A percentile compares a stretch with the other conserved stretches of the same genome.
Evolutionary conservation across 2,888 invertebrate species (phyloP).

Genomic region (Pediacus dermestoides): DNA sequence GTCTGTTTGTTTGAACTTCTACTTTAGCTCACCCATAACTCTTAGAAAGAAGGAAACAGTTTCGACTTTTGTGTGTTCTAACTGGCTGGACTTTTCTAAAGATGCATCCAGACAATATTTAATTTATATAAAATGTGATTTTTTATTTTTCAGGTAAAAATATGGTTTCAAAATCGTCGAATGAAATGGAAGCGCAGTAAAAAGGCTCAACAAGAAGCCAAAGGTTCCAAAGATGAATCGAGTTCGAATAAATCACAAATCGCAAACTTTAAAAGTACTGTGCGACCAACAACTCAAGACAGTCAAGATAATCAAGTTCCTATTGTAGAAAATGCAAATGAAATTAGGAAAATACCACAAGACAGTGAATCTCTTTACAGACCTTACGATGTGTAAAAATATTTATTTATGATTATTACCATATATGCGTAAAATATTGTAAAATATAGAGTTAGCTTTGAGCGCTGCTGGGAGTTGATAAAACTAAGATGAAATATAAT

Average conservation of each 20-base stretch:
- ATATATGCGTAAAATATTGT: too few species aligned
- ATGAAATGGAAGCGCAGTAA: slow-evolving; percentile 99
- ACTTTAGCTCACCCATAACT: slow-evolving; percentile 38
- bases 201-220: slow-evolving; percentile 88
- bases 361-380: slow-evolving; percentile 51
- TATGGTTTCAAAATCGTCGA: slow-evolving; percentile 97
- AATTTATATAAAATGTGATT: neutral
- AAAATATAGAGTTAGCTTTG: too few species aligned
- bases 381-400: slow-evolving; percentile 51
- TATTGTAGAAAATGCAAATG: slow-evolving; percentile 25
- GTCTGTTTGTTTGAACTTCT: slow-evolving; percentile 48
- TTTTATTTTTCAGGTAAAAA: slow-evolving; percentile 73
- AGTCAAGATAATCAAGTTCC: too few species aligned
- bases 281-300: slow-evolving; percentile 5
- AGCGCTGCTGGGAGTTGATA: too few species aligned
- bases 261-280: slow-evolving; percentile 17
- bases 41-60: slow-evolving; percentile 35
- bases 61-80: slow-evolving; percentile 24
- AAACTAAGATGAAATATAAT: too few species aligned
- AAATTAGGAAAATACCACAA: slow-evolving; percentile 36
- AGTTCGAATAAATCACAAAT: slow-evolving; percentile 33
- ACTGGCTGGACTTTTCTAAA: neutral
- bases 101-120: slow-evolving; percentile 9
- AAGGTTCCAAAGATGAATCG: slow-evolving; percentile 51
- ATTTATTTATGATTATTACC: neutral